Percentiles rank a stretch among this genome's conserved stretches.
These are phyloP conservation scores for Dasyurus viverrinus DNA, from an alignment of 2,113 vertebrate genomes.

Conservation along the genomic window DNA sequence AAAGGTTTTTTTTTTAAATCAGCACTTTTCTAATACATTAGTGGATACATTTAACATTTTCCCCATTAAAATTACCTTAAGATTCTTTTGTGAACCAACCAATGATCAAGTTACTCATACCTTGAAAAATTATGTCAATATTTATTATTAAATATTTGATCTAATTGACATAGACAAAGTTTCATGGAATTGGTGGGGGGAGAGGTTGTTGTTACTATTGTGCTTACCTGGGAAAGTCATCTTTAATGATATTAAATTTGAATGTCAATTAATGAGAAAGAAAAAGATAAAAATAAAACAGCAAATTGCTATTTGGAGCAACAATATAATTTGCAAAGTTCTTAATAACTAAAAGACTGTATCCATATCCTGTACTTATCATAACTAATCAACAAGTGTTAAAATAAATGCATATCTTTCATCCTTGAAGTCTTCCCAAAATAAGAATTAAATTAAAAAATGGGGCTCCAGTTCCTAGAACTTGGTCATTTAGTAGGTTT, in stretches of 20 bases:
- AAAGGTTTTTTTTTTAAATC: background rate
- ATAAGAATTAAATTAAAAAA: constrained; percentile 28
- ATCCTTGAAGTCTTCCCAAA: constrained; percentile 49
- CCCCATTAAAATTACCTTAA: background rate
- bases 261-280: constrained; percentile 67
- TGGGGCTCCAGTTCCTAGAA: background rate
- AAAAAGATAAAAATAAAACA: constrained; percentile 54
- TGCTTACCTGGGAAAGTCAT: constrained; percentile 75
- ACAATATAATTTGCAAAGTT: constrained; percentile 42
- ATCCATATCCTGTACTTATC: constrained; percentile 28
- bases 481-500: background rate
- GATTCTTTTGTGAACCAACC: constrained; percentile 17
- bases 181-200: constrained; percentile 38
- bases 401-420: constrained; percentile 47
- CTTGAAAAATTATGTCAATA: constrained; percentile 5
- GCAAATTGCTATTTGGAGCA: constrained; percentile 69
- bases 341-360: constrained; percentile 40
- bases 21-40: background rate
- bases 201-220: constrained; percentile 3
- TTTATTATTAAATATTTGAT: constrained; percentile 63
- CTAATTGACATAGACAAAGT: constrained; percentile 75
- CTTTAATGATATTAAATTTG: constrained; percentile 79
- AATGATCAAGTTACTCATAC: constrained; percentile 59
- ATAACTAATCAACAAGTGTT: constrained; percentile 59
- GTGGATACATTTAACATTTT: background rate